Base-by-base conservation (phyloP, 2,797 vertebrate genomes). In the Bothrops alternatus region DNA sequence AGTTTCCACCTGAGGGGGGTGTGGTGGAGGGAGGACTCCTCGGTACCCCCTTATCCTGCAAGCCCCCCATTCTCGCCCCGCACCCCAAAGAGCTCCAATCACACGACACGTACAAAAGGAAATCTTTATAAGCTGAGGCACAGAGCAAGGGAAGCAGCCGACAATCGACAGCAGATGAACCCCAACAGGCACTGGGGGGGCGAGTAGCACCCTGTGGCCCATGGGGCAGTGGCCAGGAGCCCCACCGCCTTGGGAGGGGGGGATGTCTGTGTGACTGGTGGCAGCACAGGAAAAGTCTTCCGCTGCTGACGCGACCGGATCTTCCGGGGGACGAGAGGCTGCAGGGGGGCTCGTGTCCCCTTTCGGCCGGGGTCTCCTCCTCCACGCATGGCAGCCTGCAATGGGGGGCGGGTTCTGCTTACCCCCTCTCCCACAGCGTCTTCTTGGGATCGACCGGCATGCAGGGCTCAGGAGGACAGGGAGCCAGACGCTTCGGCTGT, bases 311-410 rank as follows among this genome's bases (percentile, higher is more conserved):
- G 0, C 7, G 4, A 16, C 56, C 3, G 16, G 65, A 32, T 2
- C 65, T 32, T 32, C 4, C 0, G 4, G 13, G 5, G 14, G 5
- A 6, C 0, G 65, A 32, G n/a, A 18, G 4, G 2, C 14, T 5
- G 65, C 65, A 14, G 12, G 6, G 65, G 65, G n/a, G 13, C n/a
- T 18, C 32, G 5, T 0, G 5, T 2, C 12, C 32, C 25, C 63
- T 5, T n/a, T 12, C 0, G 28, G 28, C 28, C 28, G 1, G 63
- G 4, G 26, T 65, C n/a, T n/a, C n/a, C 12, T 65, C 63, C 4
- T 65, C 63, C 8, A 1, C 3, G 13, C 28, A 1, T 28, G 1
- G 61, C 63, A 14, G 63, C 4, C 28, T 13, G 28, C 4, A 14
- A n/a, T 11, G 3, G 5, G 63, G 65, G n/a, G 13, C 4, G 63